Evolutionary conservation across 2,888 invertebrate species (phyloP), one percentile per base, ranked within the genome.

Genomic region (Cheilosia vulpina): DNA sequence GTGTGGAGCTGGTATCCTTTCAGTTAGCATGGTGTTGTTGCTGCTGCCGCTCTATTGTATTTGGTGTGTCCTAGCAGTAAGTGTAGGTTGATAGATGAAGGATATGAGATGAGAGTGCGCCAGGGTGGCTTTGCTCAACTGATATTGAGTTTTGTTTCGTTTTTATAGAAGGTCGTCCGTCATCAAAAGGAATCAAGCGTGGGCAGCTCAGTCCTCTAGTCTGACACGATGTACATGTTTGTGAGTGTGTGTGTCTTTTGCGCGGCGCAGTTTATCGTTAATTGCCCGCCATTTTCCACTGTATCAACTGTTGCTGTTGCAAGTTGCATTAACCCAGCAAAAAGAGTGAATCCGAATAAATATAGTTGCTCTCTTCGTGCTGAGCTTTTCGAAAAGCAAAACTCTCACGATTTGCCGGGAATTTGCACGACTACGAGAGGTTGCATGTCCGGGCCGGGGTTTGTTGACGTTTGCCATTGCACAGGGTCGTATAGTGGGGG

Each of bases 401-500:
- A 63, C 47, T 60, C 43, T 52, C 60, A 41, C 45, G 50, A 19
- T 57, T 68, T 50, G 43, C 45, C 50, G 41, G 19, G 76, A 57
- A 55, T 47, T 21, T 19, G 34, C 9, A 60, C n/a, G 57, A 27
- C 63, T 58, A 15, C 4, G 60, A 34, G 52, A 38, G 17, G 21
- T 53, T 73, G 72, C 62, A 62, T 57, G 34, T 21, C 57, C 24
- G 47, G 31, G 65, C 71, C 78, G 68, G 81, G 80, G 85, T 85
- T 85, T 85, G 72, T 85, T 85, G 85, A 85, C 85, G 85, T 85
- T 85, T 85, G 85, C 72, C 85, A 85, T 85, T 85, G 85, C 81
- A 38, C 85, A 72, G 85, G 85, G 85, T 72, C 84, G 60, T 21
- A 9, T 31, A 34, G 15, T 19, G 57, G 63, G 47, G 58, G 63